Evolutionary conservation across 2,797 vertebrate genomes (phyloP).

Genomic region (Lepidocolaptes lacrymiger): DNA sequence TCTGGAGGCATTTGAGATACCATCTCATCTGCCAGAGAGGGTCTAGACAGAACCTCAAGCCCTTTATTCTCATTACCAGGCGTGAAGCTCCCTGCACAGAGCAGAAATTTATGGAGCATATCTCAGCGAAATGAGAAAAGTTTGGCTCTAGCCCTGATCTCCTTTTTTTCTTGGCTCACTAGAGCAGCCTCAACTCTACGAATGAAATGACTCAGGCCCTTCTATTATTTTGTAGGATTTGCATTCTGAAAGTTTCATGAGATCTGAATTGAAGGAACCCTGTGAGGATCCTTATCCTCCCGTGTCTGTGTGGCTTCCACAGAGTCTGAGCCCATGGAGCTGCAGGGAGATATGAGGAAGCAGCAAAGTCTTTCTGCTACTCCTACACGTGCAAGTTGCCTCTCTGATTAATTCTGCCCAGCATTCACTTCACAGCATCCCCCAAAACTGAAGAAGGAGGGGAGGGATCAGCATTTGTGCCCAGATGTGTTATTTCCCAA

Average conservation of each 20-base stretch:
- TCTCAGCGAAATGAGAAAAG: constrained; percentile 26
- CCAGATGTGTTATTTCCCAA: background rate
- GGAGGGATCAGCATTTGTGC: background rate
- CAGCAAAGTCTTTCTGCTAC: background rate
- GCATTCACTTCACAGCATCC: background rate
- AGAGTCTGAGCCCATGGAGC: accelerated
- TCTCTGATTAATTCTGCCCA: background rate
- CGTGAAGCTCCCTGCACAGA: background rate
- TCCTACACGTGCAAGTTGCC: background rate
- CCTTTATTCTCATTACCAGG: background rate
- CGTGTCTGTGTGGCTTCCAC: accelerated
- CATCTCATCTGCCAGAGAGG: background rate
- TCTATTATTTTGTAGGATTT: background rate
- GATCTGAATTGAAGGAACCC: background rate
- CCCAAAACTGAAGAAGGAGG: background rate
- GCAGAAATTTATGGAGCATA: constrained; percentile 15
- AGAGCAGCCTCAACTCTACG: background rate
- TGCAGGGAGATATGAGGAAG: background rate
- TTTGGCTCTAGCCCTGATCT: background rate
- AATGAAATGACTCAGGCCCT: constrained; percentile 15
- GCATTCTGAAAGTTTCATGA: background rate
- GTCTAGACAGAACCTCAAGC: background rate
- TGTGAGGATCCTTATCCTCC: background rate
- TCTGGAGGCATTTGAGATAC: background rate
- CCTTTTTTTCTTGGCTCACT: background rate